phyloP scores from a whole-genome alignment of 2,113 vertebrate genomes.

The Pedionomus torquatus region DNA sequence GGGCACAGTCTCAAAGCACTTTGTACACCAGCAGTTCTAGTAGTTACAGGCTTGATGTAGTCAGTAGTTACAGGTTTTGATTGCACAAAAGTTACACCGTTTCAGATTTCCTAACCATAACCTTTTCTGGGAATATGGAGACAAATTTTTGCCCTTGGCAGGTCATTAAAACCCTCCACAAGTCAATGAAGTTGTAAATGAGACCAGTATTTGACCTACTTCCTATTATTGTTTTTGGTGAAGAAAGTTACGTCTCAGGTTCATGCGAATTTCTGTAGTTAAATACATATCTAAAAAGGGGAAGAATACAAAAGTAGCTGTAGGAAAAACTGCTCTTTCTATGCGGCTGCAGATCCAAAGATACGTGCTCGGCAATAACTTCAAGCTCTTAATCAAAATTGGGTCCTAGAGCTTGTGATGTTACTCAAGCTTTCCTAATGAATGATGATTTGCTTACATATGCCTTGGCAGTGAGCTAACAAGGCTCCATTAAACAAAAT shows the following conservation, averaged over 20 bases:
- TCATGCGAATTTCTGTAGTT: neutral
- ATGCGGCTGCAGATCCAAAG: neutral
- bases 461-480: neutral
- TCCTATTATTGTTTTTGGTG: neutral
- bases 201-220: neutral
- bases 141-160: neutral
- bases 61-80: too few relatives aligned
- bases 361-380: neutral
- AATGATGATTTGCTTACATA: neutral
- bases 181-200: neutral
- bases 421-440: neutral
- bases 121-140: neutral
- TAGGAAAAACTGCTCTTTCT: neutral
- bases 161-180: neutral
- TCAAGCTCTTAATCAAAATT: neutral
- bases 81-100: neutral
- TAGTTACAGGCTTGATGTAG: neutral
- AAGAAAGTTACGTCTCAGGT: neutral
- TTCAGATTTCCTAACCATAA: slow-evolving; percentile 2
- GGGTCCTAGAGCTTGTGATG: neutral
- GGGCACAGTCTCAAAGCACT: neutral
- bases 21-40: neutral
- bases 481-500: neutral
- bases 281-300: neutral
- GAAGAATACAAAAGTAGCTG: neutral